Evolutionary conservation across 2,797 vertebrate species (phyloP), one percentile per base, ranked within the genome.

Genomic region (Saxicola maurus): DNA sequence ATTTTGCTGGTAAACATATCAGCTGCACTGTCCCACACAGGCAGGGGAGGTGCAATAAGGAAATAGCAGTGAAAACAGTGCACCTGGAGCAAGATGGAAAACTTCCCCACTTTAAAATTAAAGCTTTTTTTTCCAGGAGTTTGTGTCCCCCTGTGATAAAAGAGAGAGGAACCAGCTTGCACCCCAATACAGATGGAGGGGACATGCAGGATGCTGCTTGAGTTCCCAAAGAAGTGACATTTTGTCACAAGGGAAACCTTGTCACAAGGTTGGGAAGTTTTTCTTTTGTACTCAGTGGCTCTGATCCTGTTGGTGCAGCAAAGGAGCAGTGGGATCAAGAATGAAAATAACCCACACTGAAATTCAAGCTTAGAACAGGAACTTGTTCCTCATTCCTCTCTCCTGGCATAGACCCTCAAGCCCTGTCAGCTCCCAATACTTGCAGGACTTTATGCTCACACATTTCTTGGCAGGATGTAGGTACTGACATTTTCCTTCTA

Each of bases 1-100:
- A 20, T 72, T 65, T 68, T 19, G 0, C 82, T 87, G 74, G 89
- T 82, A 93, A 95, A 95, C 82, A 94, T 57, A 76, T 91, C 92
- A 93, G 85, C 85, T 86, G 4, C 11, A 64, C 27, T 51, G 64
- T 62, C 75, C n/a, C 62, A 72, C 80, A 57, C 49, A 51, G 86
- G 15, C 69, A 83, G 33, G 10, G 85, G 59, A 37, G 60, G 48
- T 69, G 37, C 77, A 86, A 37, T 18, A 38, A 86, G 60, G 74
- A 76, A 91, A 49, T 1, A 25, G 71, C 56, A 57, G 49, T 46
- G 64, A 66, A 72, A 64, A 17, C 45, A 3, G 13, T 15, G 19
- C 15, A 28, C 28, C 17, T 57, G 46, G 30, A 89, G 23, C 35
- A 31, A 49, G 67, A 57, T 8, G 28, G 8, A 11, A 62, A 51